Evolutionary conservation across 2,113 vertebrate genomes (phyloP), one percentile per base, ranked within the genome.

Genomic region (Burhinus bistriatus): DNA sequence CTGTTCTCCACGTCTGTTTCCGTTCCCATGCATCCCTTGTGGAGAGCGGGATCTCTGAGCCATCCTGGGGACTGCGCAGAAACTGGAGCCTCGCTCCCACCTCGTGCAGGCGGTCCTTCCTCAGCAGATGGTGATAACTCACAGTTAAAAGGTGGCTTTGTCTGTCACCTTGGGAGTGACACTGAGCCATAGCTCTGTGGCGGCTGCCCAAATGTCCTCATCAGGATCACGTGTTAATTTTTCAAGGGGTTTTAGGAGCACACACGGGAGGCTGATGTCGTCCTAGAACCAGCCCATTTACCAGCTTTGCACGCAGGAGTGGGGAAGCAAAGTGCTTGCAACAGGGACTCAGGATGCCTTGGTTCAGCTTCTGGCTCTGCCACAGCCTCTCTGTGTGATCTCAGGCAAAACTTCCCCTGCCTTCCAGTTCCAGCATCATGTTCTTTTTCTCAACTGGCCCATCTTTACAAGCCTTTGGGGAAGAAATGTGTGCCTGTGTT

Each of bases 31-130:
- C n/a, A 82, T 54, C 47, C 44, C 73, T 40, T 57, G 72, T 1
- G 3, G 71, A 83, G 55, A 83, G 36, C 44, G n/a, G 22, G 5
- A 15, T 76, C 34, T 76, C 36, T 52, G 92, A 75, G 57, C 87
- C 0, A 0, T 61, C 44, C 69, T 0, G 0, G 44, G 27, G 57
- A 64, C 54, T 1, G 1, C 4, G 4, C 26, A 58, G 77, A 61
- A 79, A 65, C 30, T 1, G 2, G 72, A 82, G 9, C 40, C 26
- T 71, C 1, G 1, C 34, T 71, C 65, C 58, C 15, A 15, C 36
- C 69, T 91, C 2, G 0, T 7, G 1, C 57, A 52, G 32, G 26
- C 1, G 5, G 5, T 45, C 23, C 34, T 84, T 81, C 71, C 52
- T 69, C 1, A 5, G 65, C 76, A n/a, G 55, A 2, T 30, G 6